Percentiles rank a stretch among this genome's conserved stretches.
These are phyloP conservation scores for Brenthis hecate DNA, from an alignment of 2,888 invertebrate genomes.

Conservation along the genomic window DNA sequence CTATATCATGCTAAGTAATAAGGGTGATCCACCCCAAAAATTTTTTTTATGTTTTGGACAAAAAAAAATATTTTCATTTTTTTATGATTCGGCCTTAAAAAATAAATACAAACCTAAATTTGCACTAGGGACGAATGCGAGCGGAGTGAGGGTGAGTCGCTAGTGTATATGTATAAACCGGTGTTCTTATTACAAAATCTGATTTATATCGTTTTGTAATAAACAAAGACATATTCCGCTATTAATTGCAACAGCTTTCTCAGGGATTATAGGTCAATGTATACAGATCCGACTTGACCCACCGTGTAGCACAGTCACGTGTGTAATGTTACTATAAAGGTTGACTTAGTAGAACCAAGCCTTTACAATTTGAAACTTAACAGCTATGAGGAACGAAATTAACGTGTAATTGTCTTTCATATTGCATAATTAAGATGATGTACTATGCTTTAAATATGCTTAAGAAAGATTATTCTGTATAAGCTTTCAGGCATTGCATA, in stretches of 20 bases:
- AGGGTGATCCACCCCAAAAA: too few species aligned
- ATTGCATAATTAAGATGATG: background rate
- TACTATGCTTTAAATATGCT: too few species aligned
- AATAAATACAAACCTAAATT: too few species aligned
- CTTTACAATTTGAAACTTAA: constrained; percentile 2
- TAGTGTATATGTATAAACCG: too few species aligned
- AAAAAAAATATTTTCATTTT: too few species aligned
- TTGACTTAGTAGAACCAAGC: constrained; percentile 2
- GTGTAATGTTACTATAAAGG: constrained; percentile 27
- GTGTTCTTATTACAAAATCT: background rate
- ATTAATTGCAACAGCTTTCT: constrained; percentile 37
- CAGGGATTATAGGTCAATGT: constrained; percentile 29
- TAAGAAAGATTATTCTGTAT: too few species aligned
- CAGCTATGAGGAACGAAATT: background rate
- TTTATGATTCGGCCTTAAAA: too few species aligned
- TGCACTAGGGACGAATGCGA: too few species aligned
- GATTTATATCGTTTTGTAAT: constrained; percentile 12
- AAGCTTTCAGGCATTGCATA: too few species aligned
- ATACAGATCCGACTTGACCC: constrained; percentile 31
- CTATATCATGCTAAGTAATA: too few species aligned
- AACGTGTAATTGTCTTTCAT: background rate
- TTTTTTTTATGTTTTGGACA: too few species aligned
- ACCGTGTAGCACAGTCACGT: constrained; percentile 30
- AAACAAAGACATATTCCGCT: constrained; percentile 19
- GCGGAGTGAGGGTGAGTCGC: too few species aligned